Percentiles rank a stretch among this genome's conserved stretches.
These are phyloP conservation scores for Drosophila niveifrons DNA, from an alignment of 2,888 invertebrate species.

Conservation along the genomic window DNA sequence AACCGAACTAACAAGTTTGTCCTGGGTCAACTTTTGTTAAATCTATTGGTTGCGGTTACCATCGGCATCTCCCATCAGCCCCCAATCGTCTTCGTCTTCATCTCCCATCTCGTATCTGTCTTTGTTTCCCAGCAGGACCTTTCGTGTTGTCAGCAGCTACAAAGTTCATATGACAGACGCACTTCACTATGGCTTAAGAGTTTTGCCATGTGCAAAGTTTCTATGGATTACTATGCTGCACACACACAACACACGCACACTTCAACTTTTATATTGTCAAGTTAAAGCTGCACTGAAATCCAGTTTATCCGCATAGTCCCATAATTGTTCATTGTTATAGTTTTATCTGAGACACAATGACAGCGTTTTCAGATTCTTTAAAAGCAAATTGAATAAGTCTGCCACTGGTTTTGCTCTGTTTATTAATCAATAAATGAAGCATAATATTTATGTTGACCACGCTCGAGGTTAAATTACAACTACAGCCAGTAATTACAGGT, in stretches of 20 bases:
- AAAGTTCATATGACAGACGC: conserved; percentile 35
- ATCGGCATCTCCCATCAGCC: neutral
- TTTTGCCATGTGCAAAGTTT: conserved; percentile 29
- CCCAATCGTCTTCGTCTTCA: neutral
- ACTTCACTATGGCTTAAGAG: conserved; percentile 33
- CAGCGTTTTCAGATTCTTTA: conserved; percentile 4
- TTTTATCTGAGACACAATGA: neutral
- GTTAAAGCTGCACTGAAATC: conserved; percentile 12
- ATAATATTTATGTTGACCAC: conserved; percentile 26
- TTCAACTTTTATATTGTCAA: conserved; percentile 32
- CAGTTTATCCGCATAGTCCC: conserved; percentile 1
- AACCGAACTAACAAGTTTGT: conserved; percentile 41
- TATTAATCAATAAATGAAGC: conserved; percentile 59
- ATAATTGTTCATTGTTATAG: conserved; percentile 7
- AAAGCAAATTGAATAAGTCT: conserved; percentile 1
- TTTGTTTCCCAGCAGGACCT: neutral
- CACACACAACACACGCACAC: neutral
- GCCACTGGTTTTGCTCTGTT: neutral
- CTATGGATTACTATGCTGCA: conserved; percentile 35
- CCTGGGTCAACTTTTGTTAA: conserved; percentile 34
- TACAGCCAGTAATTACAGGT: conserved; percentile 33
- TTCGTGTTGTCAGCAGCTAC: conserved; percentile 12
- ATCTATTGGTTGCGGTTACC: conserved; percentile 35
- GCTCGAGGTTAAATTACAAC: conserved; percentile 17
- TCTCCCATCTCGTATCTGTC: neutral